Evolutionary conservation across 2,113 vertebrate species (phyloP).

Genomic region (Oxygymnocypris stewartii): DNA sequence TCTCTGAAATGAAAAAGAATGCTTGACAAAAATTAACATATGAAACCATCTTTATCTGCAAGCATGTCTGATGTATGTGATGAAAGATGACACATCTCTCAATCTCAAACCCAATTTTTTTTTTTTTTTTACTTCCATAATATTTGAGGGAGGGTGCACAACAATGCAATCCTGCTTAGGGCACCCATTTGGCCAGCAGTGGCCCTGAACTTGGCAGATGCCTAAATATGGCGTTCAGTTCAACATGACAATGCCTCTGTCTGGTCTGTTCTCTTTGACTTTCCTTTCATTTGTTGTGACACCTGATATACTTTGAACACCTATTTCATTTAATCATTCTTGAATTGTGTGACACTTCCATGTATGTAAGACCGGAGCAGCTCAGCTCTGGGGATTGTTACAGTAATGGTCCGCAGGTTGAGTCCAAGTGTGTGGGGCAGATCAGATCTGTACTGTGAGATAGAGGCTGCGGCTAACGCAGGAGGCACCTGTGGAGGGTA

Average conservation of each 20-base stretch:
- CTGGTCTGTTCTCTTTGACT: slow-evolving; percentile 56
- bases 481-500: slow-evolving; percentile 74
- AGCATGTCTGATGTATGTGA: neutral
- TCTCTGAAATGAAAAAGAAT: neutral
- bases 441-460: slow-evolving; percentile 57
- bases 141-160: no score
- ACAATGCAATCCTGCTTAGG: no score
- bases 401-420: slow-evolving; percentile 61
- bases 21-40: neutral
- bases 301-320: slow-evolving; percentile 55
- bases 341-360: slow-evolving; percentile 59
- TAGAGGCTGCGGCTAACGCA: slow-evolving; percentile 44
- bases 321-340: slow-evolving; percentile 51
- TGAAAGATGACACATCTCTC: slow-evolving; percentile 23
- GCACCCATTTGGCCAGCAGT: no score
- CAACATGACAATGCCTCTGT: neutral
- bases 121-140: no score
- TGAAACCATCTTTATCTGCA: neutral
- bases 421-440: slow-evolving; percentile 42
- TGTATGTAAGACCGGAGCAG: slow-evolving; percentile 56
- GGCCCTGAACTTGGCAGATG: slow-evolving; percentile 7
- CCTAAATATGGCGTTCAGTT: slow-evolving; percentile 21
- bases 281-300: slow-evolving; percentile 58
- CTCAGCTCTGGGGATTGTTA: slow-evolving; percentile 62
- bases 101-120: neutral